phyloP scores from a whole-genome alignment of 2,888 invertebrate species.

The Girardia tigrina region DNA sequence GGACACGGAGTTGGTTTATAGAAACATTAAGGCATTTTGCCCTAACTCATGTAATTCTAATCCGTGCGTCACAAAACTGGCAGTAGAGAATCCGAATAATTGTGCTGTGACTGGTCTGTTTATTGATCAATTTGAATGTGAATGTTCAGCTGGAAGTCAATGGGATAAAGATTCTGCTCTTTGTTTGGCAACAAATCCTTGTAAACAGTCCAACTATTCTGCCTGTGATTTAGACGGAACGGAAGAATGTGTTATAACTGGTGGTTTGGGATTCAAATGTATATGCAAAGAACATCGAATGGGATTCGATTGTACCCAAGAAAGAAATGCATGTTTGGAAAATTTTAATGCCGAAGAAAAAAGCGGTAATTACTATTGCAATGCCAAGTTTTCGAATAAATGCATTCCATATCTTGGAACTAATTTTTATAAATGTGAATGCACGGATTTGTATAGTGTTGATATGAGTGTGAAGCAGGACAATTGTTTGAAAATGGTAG shows the following conservation, averaged over 20 bases:
- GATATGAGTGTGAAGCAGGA: neutral
- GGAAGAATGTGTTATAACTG: neutral
- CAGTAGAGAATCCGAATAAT: neutral
- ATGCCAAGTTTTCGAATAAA: neutral
- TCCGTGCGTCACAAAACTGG: neutral
- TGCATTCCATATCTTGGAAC: slow-evolving; percentile 27
- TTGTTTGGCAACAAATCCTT: neutral
- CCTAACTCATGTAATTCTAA: neutral
- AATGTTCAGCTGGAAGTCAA: neutral
- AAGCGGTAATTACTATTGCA: slow-evolving; percentile 18
- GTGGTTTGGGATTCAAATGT: neutral
- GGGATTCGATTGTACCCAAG: slow-evolving; percentile 9
- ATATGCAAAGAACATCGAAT: neutral
- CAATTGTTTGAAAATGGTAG: slow-evolving; percentile 18
- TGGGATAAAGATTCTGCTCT: neutral
- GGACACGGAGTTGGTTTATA: neutral
- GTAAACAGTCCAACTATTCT: neutral
- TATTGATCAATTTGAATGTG: neutral
- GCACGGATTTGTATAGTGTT: neutral
- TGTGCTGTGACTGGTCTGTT: neutral
- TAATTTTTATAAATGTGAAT: slow-evolving; percentile 14
- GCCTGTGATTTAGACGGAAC: neutral
- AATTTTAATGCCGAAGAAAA: neutral
- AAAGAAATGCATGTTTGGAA: slow-evolving; percentile 19
- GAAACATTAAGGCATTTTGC: neutral